These are phyloP conservation scores for Madoqua kirkii DNA, from an alignment of 2,113 vertebrate species.

Conservation along the genomic window DNA sequence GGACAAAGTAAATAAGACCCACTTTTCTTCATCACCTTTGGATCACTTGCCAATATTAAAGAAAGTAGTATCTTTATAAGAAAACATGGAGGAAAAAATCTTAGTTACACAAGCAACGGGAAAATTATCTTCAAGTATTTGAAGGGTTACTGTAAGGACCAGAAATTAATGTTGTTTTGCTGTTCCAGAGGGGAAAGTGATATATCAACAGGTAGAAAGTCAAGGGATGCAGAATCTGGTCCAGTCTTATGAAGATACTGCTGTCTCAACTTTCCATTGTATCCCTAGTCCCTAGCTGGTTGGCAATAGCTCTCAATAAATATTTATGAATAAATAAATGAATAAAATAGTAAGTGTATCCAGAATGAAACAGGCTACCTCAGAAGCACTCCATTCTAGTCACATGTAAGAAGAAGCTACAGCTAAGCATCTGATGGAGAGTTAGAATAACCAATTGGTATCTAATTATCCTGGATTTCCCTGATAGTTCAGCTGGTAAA, in stretches of 20 bases:
- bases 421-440: background rate
- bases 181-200: background rate
- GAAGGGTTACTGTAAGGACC: background rate
- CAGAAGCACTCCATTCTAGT: background rate
- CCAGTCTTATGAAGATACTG: background rate
- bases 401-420: background rate
- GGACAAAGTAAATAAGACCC: background rate
- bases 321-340: background rate
- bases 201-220: background rate
- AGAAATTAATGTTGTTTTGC: background rate
- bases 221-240: background rate
- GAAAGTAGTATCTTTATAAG: background rate
- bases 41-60: background rate
- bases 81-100: background rate
- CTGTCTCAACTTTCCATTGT: background rate
- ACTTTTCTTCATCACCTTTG: background rate
- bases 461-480: background rate
- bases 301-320: background rate
- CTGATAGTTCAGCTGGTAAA: background rate
- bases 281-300: background rate
- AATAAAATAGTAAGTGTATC: background rate
- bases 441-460: background rate
- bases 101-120: background rate
- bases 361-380: background rate
- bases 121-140: background rate